phyloP scores from a whole-genome alignment of 2,888 invertebrate genomes.

The Polymixis flavicincta region DNA sequence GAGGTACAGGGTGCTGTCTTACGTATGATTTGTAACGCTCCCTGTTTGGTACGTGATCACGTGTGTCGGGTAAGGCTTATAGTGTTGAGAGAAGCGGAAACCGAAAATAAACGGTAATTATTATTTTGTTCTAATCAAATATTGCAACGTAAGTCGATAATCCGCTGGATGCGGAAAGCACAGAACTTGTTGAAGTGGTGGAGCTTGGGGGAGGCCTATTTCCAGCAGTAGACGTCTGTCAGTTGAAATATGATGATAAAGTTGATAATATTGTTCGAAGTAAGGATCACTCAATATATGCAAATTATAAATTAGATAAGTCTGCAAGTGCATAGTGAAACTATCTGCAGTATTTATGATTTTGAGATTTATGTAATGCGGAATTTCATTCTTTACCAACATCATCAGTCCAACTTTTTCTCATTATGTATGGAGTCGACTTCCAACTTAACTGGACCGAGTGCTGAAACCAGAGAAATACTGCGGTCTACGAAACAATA shows the following conservation, averaged over 20 bases:
- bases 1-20: conserved; percentile 73
- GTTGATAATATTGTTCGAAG: background rate
- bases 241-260: too few species aligned
- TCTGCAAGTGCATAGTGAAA: background rate
- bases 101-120: background rate
- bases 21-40: conserved; percentile 89
- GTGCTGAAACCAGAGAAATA: background rate
- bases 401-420: background rate
- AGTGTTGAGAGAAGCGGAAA: conserved; percentile 51
- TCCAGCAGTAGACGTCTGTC: too few species aligned
- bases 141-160: background rate
- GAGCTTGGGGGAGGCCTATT: too few species aligned
- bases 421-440: background rate
- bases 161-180: too few species aligned
- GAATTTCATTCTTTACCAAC: background rate
- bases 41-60: conserved; percentile 82
- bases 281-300: background rate
- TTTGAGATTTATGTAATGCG: background rate
- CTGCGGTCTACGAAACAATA: background rate
- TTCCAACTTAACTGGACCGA: background rate
- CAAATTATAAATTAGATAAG: background rate
- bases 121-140: background rate
- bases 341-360: background rate
- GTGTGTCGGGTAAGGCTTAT: conserved; percentile 50
- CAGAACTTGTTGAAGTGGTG: too few species aligned